A percentile compares a stretch with the other conserved stretches of the same genome.
Conservation (phyloP, 2,888 invertebrate species). For the Xestoiulus laeticollis region DNA sequence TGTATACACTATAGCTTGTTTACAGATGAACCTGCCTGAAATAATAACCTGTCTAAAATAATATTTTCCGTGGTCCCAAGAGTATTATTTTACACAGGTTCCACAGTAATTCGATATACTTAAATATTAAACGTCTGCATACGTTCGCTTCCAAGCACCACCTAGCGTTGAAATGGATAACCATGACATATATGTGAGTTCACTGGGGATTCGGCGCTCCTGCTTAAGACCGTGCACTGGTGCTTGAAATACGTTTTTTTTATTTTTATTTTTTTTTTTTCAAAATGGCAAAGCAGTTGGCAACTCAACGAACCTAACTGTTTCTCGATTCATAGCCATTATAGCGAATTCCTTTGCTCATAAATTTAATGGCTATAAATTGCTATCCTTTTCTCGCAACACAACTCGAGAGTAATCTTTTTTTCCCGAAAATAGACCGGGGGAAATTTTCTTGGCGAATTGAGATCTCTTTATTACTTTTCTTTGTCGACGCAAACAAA, state of each 20-base stretch:
- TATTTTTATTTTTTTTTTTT: neutral
- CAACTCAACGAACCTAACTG: slow-evolving; percentile 1
- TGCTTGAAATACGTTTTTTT: neutral
- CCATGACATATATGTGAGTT: neutral
- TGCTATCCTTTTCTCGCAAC: slow-evolving; percentile 9
- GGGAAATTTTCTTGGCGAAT: neutral
- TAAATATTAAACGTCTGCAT: too few species aligned
- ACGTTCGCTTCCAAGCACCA: too few species aligned
- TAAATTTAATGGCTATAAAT: slow-evolving; percentile 9
- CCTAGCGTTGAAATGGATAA: too few species aligned
- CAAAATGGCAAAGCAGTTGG: neutral
- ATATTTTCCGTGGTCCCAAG: too few species aligned
- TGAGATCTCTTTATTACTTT: slow-evolving; percentile 9
- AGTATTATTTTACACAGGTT: too few species aligned
- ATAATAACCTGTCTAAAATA: too few species aligned
- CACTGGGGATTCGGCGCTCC: neutral
- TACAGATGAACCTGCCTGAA: too few species aligned
- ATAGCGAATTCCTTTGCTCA: neutral
- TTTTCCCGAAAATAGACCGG: neutral
- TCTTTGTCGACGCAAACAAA: slow-evolving; percentile 9
- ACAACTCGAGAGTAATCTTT: slow-evolving; percentile 9
- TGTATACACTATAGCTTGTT: too few species aligned
- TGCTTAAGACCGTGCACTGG: neutral
- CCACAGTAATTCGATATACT: too few species aligned
- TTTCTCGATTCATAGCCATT: slow-evolving; percentile 9